Conservation (phyloP, 2,888 invertebrate species). For the Scrobipalpa costella region DNA sequence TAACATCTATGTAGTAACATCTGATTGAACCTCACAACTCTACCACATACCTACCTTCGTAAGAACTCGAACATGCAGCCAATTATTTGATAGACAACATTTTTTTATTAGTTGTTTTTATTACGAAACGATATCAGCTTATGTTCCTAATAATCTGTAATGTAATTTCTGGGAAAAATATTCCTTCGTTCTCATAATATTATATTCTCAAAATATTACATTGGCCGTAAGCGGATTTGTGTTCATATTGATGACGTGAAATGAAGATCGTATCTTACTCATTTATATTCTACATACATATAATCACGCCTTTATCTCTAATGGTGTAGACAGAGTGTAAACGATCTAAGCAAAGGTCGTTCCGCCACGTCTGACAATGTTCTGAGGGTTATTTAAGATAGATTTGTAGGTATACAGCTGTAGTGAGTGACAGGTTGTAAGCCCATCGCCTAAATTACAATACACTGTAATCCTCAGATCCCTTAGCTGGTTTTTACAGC, state of each 20-base stretch:
- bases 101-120: background rate
- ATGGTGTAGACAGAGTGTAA: no score
- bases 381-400: no score
- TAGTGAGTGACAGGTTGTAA: no score
- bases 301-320: no score
- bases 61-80: constrained; percentile 14
- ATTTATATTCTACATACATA: background rate
- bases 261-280: background rate
- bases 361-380: no score
- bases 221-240: background rate
- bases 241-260: background rate
- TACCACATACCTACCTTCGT: background rate
- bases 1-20: constrained; percentile 37
- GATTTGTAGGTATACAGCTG: no score
- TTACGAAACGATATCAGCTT: background rate
- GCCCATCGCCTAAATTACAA: no score
- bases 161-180: background rate
- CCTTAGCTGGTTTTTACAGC: no score
- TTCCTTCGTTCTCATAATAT: no score
- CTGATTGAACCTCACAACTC: constrained; percentile 32
- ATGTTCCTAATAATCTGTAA: constrained; percentile 1
- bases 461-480: no score
- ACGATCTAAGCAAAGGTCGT: no score
- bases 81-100: constrained; percentile 8
- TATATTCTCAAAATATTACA: no score